Evolutionary conservation across 2,113 vertebrate genomes (phyloP).

Genomic region (Nymphicus hollandicus): DNA sequence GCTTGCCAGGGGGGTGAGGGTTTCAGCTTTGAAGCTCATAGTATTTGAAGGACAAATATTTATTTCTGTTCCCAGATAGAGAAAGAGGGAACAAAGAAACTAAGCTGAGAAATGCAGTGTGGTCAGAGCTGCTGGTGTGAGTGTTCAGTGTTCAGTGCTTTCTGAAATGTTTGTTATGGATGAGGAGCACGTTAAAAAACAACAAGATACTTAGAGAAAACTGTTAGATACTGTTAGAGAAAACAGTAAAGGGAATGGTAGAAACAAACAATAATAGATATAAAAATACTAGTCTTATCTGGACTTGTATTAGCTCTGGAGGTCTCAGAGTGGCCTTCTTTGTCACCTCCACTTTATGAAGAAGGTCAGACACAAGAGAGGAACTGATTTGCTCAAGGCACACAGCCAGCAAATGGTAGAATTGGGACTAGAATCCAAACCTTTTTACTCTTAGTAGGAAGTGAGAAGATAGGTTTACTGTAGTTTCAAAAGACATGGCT

Average conservation of each 20-base stretch:
- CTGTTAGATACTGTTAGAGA: background rate
- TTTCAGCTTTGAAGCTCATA: background rate
- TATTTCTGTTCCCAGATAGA: background rate
- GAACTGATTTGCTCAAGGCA: background rate
- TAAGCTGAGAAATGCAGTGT: background rate
- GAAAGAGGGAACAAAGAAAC: background rate
- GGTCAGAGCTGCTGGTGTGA: background rate
- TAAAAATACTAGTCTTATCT: background rate
- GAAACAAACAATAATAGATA: background rate
- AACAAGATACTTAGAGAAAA: background rate
- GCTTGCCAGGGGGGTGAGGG: background rate
- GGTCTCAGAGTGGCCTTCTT: background rate
- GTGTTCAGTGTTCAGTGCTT: background rate
- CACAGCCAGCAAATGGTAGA: background rate
- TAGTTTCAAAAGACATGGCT: background rate
- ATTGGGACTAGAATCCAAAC: background rate
- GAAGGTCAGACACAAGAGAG: background rate
- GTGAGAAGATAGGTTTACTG: background rate
- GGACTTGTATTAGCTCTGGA: background rate
- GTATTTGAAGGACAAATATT: background rate
- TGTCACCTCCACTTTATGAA: background rate
- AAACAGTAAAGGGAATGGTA: background rate
- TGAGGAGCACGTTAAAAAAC: background rate
- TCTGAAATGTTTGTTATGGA: background rate
- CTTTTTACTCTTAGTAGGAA: background rate